Evolutionary conservation across 2,888 invertebrate species (phyloP), one percentile per base, ranked within the genome.

Genomic region (Sclerodermus sp.): DNA sequence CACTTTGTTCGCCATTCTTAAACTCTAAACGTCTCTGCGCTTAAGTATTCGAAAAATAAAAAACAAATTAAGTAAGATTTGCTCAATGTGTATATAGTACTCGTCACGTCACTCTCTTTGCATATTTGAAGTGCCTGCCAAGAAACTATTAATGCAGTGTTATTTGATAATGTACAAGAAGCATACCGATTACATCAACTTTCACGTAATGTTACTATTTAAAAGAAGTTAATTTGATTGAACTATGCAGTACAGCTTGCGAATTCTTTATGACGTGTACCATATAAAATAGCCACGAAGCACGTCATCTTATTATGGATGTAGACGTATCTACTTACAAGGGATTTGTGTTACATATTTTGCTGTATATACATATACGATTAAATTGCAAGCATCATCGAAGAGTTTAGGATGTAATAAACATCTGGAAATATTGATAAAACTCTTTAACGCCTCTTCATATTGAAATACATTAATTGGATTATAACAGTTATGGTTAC

Each of bases 301-400:
- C 56, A 60, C 60, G 51, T 53, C 55, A 53, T 52, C 17, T 13
- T 39, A 47, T 40, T 37, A 32, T 14, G 41, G 6, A 36, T 41
- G n/a, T 23, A 23, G 23, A 23, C 23, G 8, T 43, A 30, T 23
- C 45, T 46, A 50, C 50, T 58, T 60, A 54, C 42, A 54, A 49
- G 45, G 46, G 43, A 34, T 38, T 31, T 38, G 18, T 40, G 30
- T 31, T 45, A 46, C 45, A 45, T 37, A 34, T 43, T 34, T 45
- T 15, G 30, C 47, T 49, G 45, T 62, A 60, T 62, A 50, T 62
- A 60, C 53, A 61, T 47, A 48, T 47, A 55, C 46, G 47, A 39
- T 45, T 48, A 37, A 48, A 42, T 49, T 23, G 34, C 48, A 50
- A 59, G 49, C 49, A 47, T 48, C 17, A 47, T 54, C 43, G 40